Evolutionary conservation across 2,797 vertebrate genomes (phyloP).

Genomic region (Poecilia gillii): DNA sequence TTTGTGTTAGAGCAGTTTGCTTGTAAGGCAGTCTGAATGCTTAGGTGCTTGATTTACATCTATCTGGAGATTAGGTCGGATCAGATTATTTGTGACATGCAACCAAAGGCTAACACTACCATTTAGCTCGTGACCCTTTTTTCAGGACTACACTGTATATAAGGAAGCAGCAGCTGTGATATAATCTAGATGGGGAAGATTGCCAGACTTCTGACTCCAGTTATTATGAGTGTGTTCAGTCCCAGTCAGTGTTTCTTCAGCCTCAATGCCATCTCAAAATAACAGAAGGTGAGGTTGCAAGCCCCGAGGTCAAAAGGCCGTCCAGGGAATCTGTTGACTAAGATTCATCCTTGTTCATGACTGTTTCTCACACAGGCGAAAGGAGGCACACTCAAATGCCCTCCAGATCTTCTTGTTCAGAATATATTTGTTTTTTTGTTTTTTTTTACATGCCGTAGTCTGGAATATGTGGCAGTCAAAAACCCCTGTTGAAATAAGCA

Average conservation of each 20-base stretch:
- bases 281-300: constrained; percentile 52
- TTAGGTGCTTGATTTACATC: not conserved
- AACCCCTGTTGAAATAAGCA: not conserved
- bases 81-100: not conserved
- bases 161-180: constrained; percentile 21
- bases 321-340: constrained; percentile 46
- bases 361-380: constrained; percentile 24
- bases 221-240: constrained; percentile 33
- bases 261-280: constrained; percentile 32
- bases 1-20: not conserved
- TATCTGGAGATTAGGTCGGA: not conserved
- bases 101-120: not conserved
- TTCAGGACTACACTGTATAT: constrained; percentile 5
- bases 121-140: constrained; percentile 5
- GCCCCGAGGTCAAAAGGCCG: constrained; percentile 27
- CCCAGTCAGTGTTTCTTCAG: constrained; percentile 24
- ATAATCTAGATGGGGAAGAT: constrained; percentile 15
- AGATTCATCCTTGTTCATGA: constrained; percentile 35
- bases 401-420: constrained; percentile 26
- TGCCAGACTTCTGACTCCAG: constrained; percentile 21
- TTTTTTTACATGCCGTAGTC: not conserved
- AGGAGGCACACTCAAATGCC: not conserved
- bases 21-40: not conserved
- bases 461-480: constrained; percentile 8
- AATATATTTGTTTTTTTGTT: not conserved